A percentile compares a stretch with the other conserved stretches of the same genome.
These are phyloP conservation scores for Cyclargus thomasi DNA, from an alignment of 1,140 invertebrate genomes.

Conservation along the genomic window DNA sequence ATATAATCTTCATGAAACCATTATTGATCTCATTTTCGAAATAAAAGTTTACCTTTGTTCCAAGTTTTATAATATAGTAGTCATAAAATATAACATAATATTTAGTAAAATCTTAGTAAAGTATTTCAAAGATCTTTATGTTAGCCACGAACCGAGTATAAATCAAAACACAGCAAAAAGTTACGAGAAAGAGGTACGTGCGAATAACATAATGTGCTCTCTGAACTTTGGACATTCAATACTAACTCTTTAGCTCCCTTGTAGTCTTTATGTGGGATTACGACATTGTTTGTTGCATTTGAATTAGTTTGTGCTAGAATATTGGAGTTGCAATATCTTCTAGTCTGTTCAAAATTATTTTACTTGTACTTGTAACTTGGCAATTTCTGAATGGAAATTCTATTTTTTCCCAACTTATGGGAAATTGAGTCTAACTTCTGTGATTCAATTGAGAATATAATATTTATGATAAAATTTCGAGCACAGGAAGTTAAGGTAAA, in stretches of 20 bases:
- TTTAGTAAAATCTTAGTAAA: not conserved
- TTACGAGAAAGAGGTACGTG: constrained; percentile 8
- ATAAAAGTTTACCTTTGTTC: not conserved
- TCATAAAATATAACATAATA: not conserved
- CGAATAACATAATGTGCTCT: constrained; percentile 12
- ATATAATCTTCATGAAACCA: too few species aligned
- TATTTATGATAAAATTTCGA: too few species aligned
- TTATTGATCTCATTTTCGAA: not conserved
- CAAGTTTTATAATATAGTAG: not conserved
- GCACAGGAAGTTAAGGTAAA: too few species aligned
- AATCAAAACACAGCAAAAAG: constrained; percentile 20
- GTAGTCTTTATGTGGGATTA: not conserved
- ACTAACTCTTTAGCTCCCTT: constrained; percentile 4
- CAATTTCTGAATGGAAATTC: too few species aligned
- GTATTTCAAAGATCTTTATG: constrained; percentile 17
- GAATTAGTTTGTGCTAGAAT: not conserved
- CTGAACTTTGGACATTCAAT: constrained; percentile 6
- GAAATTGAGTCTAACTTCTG: too few species aligned
- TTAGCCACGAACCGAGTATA: constrained; percentile 18
- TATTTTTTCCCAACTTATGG: too few species aligned
- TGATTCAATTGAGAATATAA: too few species aligned
- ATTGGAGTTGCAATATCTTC: not conserved
- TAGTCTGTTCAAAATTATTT: too few species aligned
- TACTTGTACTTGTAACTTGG: too few species aligned
- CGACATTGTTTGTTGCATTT: not conserved